Conservation (phyloP, 2,888 invertebrate genomes). For the Gastrophysa polygoni region DNA sequence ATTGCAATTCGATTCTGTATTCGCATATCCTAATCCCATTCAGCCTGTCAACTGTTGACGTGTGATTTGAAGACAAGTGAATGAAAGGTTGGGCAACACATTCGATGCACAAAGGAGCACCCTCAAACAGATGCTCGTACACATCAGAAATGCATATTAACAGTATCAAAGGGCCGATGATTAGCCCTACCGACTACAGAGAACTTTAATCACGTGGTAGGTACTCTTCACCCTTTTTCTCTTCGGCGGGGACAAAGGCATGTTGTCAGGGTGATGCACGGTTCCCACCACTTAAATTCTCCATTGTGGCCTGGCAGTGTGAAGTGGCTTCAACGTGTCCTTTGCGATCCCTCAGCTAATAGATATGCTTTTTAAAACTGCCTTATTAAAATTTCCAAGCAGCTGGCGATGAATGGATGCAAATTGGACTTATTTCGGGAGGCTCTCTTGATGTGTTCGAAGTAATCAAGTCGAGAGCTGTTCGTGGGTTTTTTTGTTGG, state of each 20-base stretch:
- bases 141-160: conserved; percentile 9
- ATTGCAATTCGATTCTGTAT: not conserved
- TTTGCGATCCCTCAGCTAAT: conserved; percentile 43
- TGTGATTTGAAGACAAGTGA: not conserved
- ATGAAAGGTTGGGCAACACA: conserved; percentile 1
- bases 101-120: not conserved
- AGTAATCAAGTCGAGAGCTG: conserved; percentile 41
- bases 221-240: conserved; percentile 41
- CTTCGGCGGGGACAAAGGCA: conserved; percentile 34
- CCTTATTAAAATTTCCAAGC: conserved; percentile 63
- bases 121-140: conserved; percentile 24
- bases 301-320: conserved; percentile 42
- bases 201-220: conserved; percentile 30
- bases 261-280: conserved; percentile 34
- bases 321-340: conserved; percentile 44
- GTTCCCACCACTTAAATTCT: conserved; percentile 43
- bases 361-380: conserved; percentile 55
- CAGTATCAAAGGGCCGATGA: conserved; percentile 30
- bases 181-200: conserved; percentile 36
- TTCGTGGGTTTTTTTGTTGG: conserved; percentile 8
- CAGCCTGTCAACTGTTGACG: not conserved
- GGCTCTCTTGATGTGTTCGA: conserved; percentile 43
- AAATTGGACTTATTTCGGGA: conserved; percentile 56
- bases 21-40: not conserved
- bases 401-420: conserved; percentile 60